Base-by-base conservation (phyloP, 2,797 vertebrate genomes). In the Choloepus didactylus region DNA sequence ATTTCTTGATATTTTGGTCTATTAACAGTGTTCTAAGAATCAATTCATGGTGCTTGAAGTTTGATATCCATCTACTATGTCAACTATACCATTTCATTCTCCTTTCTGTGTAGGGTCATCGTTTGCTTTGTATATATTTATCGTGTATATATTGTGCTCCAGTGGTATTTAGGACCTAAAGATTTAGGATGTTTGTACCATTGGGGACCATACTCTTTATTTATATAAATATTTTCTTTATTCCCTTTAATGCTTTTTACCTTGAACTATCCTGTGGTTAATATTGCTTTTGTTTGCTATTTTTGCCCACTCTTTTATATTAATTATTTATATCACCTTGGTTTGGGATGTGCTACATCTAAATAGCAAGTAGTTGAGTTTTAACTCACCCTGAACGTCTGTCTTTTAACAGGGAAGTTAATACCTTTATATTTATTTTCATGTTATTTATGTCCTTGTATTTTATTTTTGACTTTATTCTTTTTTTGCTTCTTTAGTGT, bases 1-100 rank as follows among this genome's bases (percentile, higher is more conserved):
- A 38, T 56, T 46, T 77, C 41, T 77, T 82, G 25, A 38, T 87
- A 49, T 81, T 94, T 85, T 81, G n/a, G 16, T 81, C 41, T 86
- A 46, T 86, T 76, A 18, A 91, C 87, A 79, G 67, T 79, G 46
- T 60, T 77, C 11, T 18, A 29, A 75, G 38, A 41, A 27, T 62
- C 29, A 44, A 9, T 56, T 76, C 49, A 19, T 75, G 60, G 29
- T 87, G 60, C 35, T 85, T 93, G 8, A 35, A 59, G 35, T 88
- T 83, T 73, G 25, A 77, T 79, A 35, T 62, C 23, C 25, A 62
- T 12, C 60, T 25, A 62, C 23, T 29, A 25, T 38, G 35, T 25
- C 19, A 69, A 19, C 19, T 18, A 23, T 38, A 21, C 35, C n/a
- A 69, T 69, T 69, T 69, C 35, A 38, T 18, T 69, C 19, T n/a